These are phyloP conservation scores for Fregata magnificens DNA, from an alignment of 2,113 vertebrate genomes.

Conservation along the genomic window DNA sequence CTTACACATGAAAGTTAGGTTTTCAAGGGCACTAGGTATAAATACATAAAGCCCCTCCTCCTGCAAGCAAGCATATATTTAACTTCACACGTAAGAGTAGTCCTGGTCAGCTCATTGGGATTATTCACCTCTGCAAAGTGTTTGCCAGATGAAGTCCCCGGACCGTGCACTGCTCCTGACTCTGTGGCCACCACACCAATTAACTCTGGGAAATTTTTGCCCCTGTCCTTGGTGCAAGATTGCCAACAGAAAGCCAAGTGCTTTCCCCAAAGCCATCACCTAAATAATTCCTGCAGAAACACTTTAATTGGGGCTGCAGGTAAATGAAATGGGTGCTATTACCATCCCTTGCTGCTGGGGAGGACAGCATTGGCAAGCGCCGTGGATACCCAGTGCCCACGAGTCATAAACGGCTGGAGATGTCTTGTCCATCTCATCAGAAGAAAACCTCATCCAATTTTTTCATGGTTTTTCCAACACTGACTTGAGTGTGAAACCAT, in stretches of 20 bases:
- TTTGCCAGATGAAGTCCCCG: neutral
- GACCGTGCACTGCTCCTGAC: neutral
- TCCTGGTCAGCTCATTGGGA: neutral
- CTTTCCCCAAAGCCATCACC: neutral
- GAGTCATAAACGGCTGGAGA: accelerated
- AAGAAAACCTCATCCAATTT: neutral
- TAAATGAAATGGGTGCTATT: neutral
- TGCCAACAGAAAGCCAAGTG: neutral
- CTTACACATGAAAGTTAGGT: neutral
- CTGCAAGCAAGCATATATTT: neutral
- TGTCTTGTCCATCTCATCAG: too few relatives aligned
- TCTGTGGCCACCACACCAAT: neutral
- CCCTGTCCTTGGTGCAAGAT: neutral
- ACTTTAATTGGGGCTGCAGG: neutral
- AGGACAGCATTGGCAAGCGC: neutral
- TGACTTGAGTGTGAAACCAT: neutral
- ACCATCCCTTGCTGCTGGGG: neutral
- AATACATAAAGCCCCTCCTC: neutral
- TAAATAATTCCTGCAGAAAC: neutral
- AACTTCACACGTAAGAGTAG: neutral
- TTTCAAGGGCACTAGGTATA: neutral
- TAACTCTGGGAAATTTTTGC: neutral
- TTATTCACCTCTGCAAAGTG: neutral
- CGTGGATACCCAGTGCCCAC: neutral
- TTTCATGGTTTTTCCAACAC: neutral